Percentiles rank a stretch among this genome's conserved stretches.
Conservation (phyloP, 2,888 invertebrate species). For the Heliconius ismenius region DNA sequence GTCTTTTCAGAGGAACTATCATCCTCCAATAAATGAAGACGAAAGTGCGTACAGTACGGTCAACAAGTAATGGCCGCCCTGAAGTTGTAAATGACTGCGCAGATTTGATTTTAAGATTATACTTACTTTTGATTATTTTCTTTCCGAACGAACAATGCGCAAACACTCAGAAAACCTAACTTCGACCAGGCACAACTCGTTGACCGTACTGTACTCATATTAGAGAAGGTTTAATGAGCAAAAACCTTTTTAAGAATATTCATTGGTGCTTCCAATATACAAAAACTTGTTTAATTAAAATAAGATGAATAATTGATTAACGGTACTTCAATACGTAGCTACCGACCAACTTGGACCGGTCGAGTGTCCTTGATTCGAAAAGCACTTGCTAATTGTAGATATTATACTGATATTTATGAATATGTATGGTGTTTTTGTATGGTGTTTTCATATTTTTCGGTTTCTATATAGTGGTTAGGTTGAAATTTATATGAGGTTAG, state of each 20-base stretch:
- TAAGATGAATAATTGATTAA: constrained; percentile 60
- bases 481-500: not conserved
- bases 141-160: too few relatives aligned
- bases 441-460: not conserved
- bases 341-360: constrained; percentile 55
- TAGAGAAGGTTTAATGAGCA: constrained; percentile 23
- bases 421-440: not conserved
- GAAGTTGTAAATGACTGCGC: too few relatives aligned
- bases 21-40: not conserved
- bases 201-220: not conserved
- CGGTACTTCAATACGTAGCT: constrained; percentile 48
- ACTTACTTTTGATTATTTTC: too few relatives aligned
- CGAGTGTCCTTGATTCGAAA: constrained; percentile 45
- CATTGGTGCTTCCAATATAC: constrained; percentile 23
- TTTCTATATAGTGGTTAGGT: not conserved
- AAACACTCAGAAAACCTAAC: too few relatives aligned
- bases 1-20: not conserved
- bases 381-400: constrained; percentile 13
- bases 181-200: too few relatives aligned
- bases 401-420: not conserved
- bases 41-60: not conserved
- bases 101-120: too few relatives aligned
- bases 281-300: constrained; percentile 40
- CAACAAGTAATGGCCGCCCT: too few relatives aligned
- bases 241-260: constrained; percentile 23